A percentile compares a stretch with the other conserved stretches of the same genome.
These are phyloP conservation scores for Lanius collurio DNA, from an alignment of 2,113 vertebrate species.

Conservation along the genomic window DNA sequence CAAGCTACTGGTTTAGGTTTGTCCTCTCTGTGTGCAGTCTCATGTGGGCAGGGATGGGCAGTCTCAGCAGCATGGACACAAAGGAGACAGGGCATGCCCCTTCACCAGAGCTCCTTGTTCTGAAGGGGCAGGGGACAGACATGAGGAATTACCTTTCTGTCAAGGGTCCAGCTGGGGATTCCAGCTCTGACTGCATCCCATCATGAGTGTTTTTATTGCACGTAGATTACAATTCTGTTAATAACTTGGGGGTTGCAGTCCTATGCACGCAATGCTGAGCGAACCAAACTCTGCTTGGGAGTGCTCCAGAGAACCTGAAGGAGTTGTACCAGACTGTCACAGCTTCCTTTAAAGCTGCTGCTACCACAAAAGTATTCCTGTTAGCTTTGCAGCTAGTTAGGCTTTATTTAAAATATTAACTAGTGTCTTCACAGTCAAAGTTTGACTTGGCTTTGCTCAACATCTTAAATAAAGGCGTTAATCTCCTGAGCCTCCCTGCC, in stretches of 20 bases:
- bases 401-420: constrained; percentile 42
- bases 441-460: constrained; percentile 37
- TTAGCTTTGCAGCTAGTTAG: not conserved
- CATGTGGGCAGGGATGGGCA: not conserved
- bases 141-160: not conserved
- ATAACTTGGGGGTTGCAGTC: not conserved
- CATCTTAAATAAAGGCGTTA: not conserved
- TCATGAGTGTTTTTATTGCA: not conserved
- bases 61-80: not conserved
- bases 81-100: not conserved
- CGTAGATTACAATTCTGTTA: not conserved
- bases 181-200: not conserved
- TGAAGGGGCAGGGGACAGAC: not conserved
- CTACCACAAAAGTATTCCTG: not conserved
- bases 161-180: not conserved
- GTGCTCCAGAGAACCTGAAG: constrained; percentile 16
- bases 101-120: not conserved
- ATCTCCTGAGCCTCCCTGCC: not conserved
- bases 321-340: not conserved
- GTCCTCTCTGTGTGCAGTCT: not conserved
- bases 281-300: not conserved
- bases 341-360: not conserved
- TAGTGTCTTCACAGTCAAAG: constrained; percentile 11
- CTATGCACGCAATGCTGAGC: not conserved
- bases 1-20: not conserved